These are phyloP conservation scores for Piscicola geometra DNA, from an alignment of 2,888 invertebrate genomes.

Conservation along the genomic window DNA sequence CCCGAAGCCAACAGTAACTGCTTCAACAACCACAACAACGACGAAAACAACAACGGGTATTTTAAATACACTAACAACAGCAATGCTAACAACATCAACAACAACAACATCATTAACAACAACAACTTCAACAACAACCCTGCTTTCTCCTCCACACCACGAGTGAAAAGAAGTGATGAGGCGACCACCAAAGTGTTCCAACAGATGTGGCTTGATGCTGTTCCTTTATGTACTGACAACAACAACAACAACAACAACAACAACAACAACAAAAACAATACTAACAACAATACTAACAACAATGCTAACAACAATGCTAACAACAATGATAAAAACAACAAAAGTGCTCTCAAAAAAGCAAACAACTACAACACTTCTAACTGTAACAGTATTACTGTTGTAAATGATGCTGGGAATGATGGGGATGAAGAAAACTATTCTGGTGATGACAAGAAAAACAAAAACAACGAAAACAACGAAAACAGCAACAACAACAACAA, in stretches of 20 bases:
- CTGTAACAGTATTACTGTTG: constrained; percentile 6
- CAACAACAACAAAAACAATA: not conserved
- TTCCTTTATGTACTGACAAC: not conserved
- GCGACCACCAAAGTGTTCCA: constrained; percentile 12
- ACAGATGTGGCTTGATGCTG: constrained; percentile 18
- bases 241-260: not conserved
- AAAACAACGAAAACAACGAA: not conserved
- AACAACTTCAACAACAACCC: not conserved
- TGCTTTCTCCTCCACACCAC: constrained; percentile 4
- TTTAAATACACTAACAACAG: not conserved
- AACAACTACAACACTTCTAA: too few species aligned
- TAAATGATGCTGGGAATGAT: not conserved
- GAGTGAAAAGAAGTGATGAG: not conserved
- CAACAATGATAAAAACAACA: constrained; percentile 11
- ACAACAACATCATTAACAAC: constrained; percentile 13
- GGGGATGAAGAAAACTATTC: not conserved
- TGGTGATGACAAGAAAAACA: not conserved
- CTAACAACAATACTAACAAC: constrained; percentile 7
- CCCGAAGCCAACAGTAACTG: not conserved
- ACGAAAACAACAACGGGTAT: constrained; percentile 9
- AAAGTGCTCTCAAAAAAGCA: too few species aligned
- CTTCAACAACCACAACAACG: constrained; percentile 5
- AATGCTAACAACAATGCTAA: constrained; percentile 13
- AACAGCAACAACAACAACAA: too few species aligned
- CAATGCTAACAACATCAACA: constrained; percentile 5